Percentiles rank a stretch among this genome's conserved stretches.
Conservation (phyloP, 2,113 vertebrate genomes). For the Rissa tridactyla region DNA sequence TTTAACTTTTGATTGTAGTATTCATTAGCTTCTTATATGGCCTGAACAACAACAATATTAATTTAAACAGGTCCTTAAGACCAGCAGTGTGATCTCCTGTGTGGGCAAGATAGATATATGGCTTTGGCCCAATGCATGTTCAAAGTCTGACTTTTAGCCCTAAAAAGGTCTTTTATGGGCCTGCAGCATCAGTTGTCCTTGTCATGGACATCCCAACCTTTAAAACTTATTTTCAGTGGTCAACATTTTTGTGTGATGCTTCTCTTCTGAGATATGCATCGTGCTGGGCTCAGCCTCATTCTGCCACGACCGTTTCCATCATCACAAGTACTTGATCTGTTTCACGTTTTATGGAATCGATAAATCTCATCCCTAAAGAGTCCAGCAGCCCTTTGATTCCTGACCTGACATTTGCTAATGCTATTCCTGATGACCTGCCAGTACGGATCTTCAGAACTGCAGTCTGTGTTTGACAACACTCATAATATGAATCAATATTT, state of each 20-base stretch:
- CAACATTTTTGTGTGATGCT: conserved; percentile 49
- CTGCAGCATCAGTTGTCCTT: not conserved
- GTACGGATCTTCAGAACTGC: conserved; percentile 79
- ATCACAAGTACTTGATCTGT: conserved; percentile 79
- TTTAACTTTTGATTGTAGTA: not conserved
- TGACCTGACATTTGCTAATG: conserved; percentile 84
- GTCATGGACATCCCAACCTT: conserved; percentile 22
- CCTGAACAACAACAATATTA: not conserved
- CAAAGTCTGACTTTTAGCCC: conserved; percentile 13
- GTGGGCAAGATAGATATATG: not conserved
- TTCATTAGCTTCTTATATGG: not conserved
- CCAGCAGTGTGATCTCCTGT: not conserved
- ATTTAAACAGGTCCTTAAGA: not conserved
- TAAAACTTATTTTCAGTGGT: conserved; percentile 41
- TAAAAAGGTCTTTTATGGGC: not conserved
- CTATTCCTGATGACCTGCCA: conserved; percentile 83
- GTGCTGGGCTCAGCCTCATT: conserved; percentile 77
- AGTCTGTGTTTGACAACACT: conserved; percentile 85
- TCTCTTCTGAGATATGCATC: conserved; percentile 55
- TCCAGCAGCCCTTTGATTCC: conserved; percentile 81
- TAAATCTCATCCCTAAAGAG: conserved; percentile 83
- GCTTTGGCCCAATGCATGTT: not conserved
- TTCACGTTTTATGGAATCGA: conserved; percentile 80
- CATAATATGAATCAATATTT: conserved; percentile 89
- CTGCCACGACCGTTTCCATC: conserved; percentile 80